Conservation (phyloP, 2,113 vertebrate genomes). For the Gambusia holbrooki region DNA sequence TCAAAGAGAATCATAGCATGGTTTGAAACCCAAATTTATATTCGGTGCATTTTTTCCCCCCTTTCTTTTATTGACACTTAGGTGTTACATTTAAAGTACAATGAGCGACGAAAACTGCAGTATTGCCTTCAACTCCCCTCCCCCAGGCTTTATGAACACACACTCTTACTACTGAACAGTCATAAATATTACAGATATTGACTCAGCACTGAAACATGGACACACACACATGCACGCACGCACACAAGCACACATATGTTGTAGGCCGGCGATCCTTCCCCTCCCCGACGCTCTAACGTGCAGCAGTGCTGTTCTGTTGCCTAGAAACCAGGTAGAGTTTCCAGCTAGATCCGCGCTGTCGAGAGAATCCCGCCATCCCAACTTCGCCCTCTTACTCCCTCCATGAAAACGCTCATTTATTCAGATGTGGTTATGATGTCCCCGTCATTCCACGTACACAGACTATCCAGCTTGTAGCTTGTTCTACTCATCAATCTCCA, state of each 20-base stretch:
- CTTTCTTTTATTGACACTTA: not conserved
- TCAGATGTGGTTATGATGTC: not conserved
- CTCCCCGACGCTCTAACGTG: slow-evolving; percentile 42
- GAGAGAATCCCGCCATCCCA: slow-evolving; percentile 64
- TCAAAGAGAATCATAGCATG: not conserved
- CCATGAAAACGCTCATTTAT: slow-evolving; percentile 15
- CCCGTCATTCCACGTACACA: not conserved
- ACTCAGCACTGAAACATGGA: slow-evolving; percentile 64
- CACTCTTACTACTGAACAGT: slow-evolving; percentile 37
- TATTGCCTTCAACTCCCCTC: slow-evolving; percentile 9
- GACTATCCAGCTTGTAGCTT: not conserved
- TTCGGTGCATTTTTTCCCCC: not conserved
- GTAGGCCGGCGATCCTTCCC: slow-evolving; percentile 23
- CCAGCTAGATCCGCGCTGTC: slow-evolving; percentile 50
- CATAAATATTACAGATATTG: slow-evolving; percentile 70
- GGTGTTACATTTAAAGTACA: not conserved
- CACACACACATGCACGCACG: not conserved
- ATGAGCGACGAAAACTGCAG: not conserved
- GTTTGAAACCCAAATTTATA: not conserved
- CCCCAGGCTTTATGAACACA: not conserved
- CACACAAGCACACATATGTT: slow-evolving; percentile 14
- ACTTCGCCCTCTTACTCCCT: slow-evolving; percentile 22
- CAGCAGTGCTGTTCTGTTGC: slow-evolving; percentile 72
- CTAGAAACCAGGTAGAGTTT: slow-evolving; percentile 79
- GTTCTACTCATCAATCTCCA: slow-evolving; percentile 37